A percentile compares a stretch with the other conserved stretches of the same genome.
Evolutionary conservation across 2,888 invertebrate species (phyloP).

Genomic region (Troilus luridus): DNA sequence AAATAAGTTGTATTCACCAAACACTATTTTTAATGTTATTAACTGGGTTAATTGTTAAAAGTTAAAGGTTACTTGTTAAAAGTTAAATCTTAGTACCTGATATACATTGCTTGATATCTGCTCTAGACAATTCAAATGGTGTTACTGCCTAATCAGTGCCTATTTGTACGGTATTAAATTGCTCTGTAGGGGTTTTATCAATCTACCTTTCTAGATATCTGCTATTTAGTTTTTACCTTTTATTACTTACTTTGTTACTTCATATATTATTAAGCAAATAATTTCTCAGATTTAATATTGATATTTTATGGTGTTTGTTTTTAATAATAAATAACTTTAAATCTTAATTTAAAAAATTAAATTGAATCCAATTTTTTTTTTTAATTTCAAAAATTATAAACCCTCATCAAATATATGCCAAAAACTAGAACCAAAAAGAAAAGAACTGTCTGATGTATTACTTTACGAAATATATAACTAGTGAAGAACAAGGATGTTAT

Average conservation of each 20-base stretch:
- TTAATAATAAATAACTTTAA: background rate
- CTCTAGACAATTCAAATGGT: background rate
- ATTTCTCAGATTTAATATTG: background rate
- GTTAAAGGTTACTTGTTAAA: background rate
- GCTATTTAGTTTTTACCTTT: background rate
- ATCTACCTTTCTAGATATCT: background rate
- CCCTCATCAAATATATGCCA: background rate
- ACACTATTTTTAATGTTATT: background rate
- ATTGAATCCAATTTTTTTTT: too few species aligned
- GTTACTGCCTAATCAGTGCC: background rate
- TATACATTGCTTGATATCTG: conserved; percentile 26
- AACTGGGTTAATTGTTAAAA: background rate
- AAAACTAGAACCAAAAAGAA: background rate
- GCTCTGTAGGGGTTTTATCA: background rate
- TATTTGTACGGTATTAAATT: background rate
- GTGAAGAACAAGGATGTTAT: background rate
- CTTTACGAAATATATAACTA: background rate
- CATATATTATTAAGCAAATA: background rate
- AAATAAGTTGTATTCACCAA: background rate
- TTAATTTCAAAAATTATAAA: background rate
- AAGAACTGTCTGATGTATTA: background rate
- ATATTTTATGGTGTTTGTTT: background rate
- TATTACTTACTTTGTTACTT: background rate
- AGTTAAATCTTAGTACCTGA: background rate
- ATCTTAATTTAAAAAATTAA: background rate